Percentiles rank a stretch among this genome's conserved stretches.
Evolutionary conservation across 1,140 invertebrate genomes (phyloP).

Genomic region (Acarapis woodi): DNA sequence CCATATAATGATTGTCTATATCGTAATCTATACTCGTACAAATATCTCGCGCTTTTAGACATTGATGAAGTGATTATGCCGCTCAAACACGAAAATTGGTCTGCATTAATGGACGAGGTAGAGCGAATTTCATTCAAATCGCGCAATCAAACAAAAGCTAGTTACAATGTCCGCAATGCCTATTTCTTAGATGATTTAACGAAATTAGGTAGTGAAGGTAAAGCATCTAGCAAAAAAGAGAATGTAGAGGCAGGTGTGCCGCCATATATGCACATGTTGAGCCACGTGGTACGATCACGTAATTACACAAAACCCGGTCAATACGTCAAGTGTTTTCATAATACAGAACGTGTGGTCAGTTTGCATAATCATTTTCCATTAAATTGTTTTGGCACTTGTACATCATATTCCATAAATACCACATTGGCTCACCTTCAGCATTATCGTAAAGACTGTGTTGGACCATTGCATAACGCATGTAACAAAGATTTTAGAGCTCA

Average conservation of each 20-base stretch:
- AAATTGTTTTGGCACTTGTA: constrained; percentile 56
- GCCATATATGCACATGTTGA: constrained; percentile 70
- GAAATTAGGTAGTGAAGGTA: constrained; percentile 11
- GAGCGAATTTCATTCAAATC: constrained; percentile 24
- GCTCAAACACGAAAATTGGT: constrained; percentile 39
- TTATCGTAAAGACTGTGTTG: constrained; percentile 69
- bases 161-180: constrained; percentile 69
- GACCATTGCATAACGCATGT: constrained; percentile 54
- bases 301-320: constrained; percentile 77
- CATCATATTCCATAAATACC: constrained; percentile 51
- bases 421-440: constrained; percentile 63
- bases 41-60: constrained; percentile 63
- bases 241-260: constrained; percentile 29
- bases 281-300: constrained; percentile 59
- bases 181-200: constrained; percentile 78
- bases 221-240: constrained; percentile 13
- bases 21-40: constrained; percentile 61
- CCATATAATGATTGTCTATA: constrained; percentile 91
- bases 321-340: constrained; percentile 80
- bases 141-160: constrained; percentile 40
- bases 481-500: constrained; percentile 41
- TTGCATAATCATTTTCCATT: constrained; percentile 77
- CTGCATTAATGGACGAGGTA: constrained; percentile 38
- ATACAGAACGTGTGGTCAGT: constrained; percentile 54
- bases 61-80: constrained; percentile 88